Evolutionary conservation across 2,797 vertebrate genomes (phyloP).

Genomic region (Pyrocephalus nanus): DNA sequence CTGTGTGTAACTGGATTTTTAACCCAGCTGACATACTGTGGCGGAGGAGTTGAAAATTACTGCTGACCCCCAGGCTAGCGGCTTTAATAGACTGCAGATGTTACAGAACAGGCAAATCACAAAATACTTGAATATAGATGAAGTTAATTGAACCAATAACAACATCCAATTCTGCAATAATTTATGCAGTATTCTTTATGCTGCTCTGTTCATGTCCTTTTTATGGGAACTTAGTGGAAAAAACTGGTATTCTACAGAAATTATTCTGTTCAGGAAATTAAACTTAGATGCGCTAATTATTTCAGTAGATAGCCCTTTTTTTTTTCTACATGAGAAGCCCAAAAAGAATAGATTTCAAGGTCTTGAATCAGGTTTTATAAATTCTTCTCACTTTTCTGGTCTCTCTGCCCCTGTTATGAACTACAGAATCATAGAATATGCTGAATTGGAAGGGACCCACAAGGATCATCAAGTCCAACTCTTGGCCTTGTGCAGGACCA

Average conservation of each 20-base stretch:
- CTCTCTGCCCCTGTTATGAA: neutral
- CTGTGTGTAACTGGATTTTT: neutral
- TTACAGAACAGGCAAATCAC: neutral
- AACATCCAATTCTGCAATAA: neutral
- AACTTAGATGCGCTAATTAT: neutral
- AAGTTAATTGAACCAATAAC: neutral
- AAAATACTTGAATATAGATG: neutral
- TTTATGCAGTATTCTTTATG: neutral
- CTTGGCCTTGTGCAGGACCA: neutral
- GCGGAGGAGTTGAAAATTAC: neutral
- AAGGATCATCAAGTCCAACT: neutral
- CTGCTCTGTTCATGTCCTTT: neutral
- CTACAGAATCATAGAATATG: neutral
- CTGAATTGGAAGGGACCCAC: neutral
- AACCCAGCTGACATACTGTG: neutral
- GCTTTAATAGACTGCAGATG: neutral
- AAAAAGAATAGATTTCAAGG: neutral
- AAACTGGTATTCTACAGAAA: neutral
- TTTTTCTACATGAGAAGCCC: neutral
- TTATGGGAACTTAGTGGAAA: neutral
- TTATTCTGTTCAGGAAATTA: neutral
- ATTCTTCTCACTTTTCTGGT: neutral
- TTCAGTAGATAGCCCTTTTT: neutral
- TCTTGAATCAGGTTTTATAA: neutral
- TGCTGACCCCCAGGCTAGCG: neutral